A percentile compares a stretch with the other conserved stretches of the same genome.
These are phyloP conservation scores for Crotalus viridis DNA, from an alignment of 2,113 vertebrate species.

Conservation along the genomic window DNA sequence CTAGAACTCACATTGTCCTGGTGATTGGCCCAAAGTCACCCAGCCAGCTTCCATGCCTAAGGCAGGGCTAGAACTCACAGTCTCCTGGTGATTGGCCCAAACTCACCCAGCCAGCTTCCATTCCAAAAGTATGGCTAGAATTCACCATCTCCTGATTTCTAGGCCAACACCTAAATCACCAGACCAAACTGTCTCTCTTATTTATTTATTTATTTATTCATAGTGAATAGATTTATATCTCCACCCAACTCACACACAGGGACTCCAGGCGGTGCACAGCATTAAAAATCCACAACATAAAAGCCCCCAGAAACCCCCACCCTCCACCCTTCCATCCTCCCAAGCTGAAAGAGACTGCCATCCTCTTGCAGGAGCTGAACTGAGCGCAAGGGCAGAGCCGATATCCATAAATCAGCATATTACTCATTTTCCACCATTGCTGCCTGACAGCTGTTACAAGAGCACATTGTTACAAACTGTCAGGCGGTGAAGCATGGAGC, in stretches of 20 bases:
- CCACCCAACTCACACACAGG: neutral
- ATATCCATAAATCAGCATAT: constrained; percentile 83
- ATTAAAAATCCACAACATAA: neutral
- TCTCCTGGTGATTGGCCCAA: too few species aligned
- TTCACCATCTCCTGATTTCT: neutral
- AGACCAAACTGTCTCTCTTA: neutral
- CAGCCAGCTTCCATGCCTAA: too few species aligned
- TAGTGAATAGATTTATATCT: neutral
- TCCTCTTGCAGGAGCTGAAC: neutral
- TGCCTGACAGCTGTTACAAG: constrained; percentile 79
- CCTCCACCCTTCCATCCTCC: neutral
- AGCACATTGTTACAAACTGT: constrained; percentile 81
- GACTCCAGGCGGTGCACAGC: neutral
- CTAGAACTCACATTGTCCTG: too few species aligned
- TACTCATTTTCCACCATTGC: constrained; percentile 73
- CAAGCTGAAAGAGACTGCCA: neutral
- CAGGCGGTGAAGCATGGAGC: constrained; percentile 75
- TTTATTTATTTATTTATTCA: neutral
- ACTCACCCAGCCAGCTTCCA: too few species aligned
- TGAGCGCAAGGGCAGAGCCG: constrained; percentile 64
- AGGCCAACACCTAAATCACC: neutral
- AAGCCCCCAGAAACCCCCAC: constrained; percentile 20
- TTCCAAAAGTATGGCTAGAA: neutral
- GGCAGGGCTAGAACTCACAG: too few species aligned
- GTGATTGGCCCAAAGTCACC: too few species aligned